A percentile compares a stretch with the other conserved stretches of the same genome.
phyloP scores from a whole-genome alignment of 2,113 vertebrate species.

The Climacteris rufus region DNA sequence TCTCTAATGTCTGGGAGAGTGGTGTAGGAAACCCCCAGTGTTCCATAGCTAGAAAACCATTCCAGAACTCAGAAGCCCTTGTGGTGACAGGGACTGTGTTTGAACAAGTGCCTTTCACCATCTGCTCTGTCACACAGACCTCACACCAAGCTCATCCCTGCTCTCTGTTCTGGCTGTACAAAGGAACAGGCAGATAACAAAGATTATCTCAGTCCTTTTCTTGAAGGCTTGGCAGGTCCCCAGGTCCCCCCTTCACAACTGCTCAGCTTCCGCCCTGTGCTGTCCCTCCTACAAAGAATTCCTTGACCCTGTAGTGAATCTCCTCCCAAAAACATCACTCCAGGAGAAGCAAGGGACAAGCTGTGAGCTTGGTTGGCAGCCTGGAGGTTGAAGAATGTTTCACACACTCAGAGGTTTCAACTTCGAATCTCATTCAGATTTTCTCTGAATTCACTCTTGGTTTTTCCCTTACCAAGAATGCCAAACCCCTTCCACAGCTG shows the following conservation, averaged over 20 bases:
- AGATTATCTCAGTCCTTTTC: not conserved
- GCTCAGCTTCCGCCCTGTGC: fast-evolving
- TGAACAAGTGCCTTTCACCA: not conserved
- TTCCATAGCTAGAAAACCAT: not conserved
- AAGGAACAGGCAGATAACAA: not conserved
- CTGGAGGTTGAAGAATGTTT: not conserved
- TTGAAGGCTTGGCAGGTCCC: not conserved
- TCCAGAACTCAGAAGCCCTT: not conserved
- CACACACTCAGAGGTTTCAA: not conserved
- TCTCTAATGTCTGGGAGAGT: not conserved
- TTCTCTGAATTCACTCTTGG: not conserved
- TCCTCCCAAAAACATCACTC: not conserved
- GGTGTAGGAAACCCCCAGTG: not conserved
- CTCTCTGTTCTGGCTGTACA: not conserved
- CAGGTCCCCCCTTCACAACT: not conserved
- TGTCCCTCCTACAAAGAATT: not conserved
- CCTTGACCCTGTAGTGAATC: fast-evolving
- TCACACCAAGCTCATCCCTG: not conserved
- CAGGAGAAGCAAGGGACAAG: not conserved
- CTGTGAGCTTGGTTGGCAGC: not conserved
- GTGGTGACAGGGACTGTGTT: not conserved
- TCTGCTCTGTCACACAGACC: not conserved
- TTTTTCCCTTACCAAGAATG: not conserved
- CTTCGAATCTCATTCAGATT: no score
- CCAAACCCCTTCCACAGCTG: not conserved